Conservation (phyloP, 2,888 invertebrate species). For the Hydriomena furcata region DNA sequence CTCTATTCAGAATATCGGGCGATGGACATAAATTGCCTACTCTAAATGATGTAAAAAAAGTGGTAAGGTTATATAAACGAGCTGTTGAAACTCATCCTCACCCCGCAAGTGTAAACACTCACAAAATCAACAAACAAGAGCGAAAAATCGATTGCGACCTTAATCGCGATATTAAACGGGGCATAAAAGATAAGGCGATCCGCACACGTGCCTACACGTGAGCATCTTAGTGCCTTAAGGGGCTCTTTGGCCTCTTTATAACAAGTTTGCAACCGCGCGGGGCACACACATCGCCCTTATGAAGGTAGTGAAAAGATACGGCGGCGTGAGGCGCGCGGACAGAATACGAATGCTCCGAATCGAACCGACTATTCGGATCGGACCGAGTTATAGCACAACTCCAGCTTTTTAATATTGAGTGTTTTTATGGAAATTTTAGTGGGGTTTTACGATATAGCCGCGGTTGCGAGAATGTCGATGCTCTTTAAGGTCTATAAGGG, state of each 20-base stretch:
- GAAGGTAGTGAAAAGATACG: conserved; percentile 74
- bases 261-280: conserved; percentile 64
- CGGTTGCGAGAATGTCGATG: conserved; percentile 46
- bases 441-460: conserved; percentile 53
- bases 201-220: conserved; percentile 56
- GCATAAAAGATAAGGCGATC: conserved; percentile 57
- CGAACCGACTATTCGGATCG: conserved; percentile 45
- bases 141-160: conserved; percentile 53
- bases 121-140: conserved; percentile 49
- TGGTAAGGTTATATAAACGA: conserved; percentile 31
- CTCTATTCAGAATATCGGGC: too few relatives aligned
- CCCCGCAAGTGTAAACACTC: conserved; percentile 45
- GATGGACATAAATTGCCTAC: too few relatives aligned
- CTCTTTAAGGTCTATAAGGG: conserved; percentile 42
- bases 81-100: conserved; percentile 37
- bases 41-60: conserved; percentile 4
- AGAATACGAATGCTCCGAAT: conserved; percentile 67
- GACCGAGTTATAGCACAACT: conserved; percentile 61
- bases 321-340: conserved; percentile 55
- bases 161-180: conserved; percentile 57
- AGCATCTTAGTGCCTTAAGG: conserved; percentile 50
- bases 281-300: conserved; percentile 56
- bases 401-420: conserved; percentile 71
- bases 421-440: conserved; percentile 61
- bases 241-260: conserved; percentile 67